phyloP scores from a whole-genome alignment of 2,113 vertebrate genomes.

The Conger conger region DNA sequence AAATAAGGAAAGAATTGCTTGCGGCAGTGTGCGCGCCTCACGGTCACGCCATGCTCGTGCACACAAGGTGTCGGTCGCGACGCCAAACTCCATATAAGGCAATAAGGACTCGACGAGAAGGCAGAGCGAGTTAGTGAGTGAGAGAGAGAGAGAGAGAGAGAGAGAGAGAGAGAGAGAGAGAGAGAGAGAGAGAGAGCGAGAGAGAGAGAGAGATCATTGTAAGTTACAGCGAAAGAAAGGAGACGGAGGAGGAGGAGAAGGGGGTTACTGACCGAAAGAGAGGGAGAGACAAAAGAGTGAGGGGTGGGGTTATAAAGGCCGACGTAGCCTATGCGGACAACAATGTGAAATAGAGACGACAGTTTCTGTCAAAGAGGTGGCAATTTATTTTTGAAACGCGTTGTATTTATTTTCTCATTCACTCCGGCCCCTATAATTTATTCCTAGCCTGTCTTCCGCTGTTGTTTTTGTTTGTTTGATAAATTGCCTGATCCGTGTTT shows the following conservation, averaged over 20 bases:
- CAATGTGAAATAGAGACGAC: background rate
- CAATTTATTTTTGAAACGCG: background rate
- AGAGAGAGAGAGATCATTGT: background rate
- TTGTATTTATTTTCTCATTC: background rate
- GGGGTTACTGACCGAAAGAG: too few relatives aligned
- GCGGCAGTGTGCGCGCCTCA: slow-evolving; percentile 66
- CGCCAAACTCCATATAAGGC: slow-evolving; percentile 77
- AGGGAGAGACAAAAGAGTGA: slow-evolving; percentile 13
- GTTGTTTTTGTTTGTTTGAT: background rate
- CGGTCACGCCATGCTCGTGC: slow-evolving; percentile 40
- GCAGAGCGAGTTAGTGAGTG: slow-evolving; percentile 33
- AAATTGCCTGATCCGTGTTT: background rate
- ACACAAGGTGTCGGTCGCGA: slow-evolving; percentile 55
- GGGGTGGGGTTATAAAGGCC: slow-evolving; percentile 8
- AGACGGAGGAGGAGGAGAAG: too few relatives aligned
- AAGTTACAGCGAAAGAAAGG: too few relatives aligned
- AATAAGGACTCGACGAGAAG: slow-evolving; percentile 63
- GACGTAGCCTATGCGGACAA: background rate
- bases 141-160: slow-evolving; percentile 20
- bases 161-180: slow-evolving; percentile 26
- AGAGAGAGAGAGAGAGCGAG: slow-evolving; percentile 12
- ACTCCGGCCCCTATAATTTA: background rate
- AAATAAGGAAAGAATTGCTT: slow-evolving; percentile 75
- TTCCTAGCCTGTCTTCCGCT: background rate
- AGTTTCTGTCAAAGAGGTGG: background rate